Percentiles rank a stretch among this genome's conserved stretches.
Evolutionary conservation across 2,888 invertebrate genomes (phyloP).

Genomic region (Ormyrus pomaceus): DNA sequence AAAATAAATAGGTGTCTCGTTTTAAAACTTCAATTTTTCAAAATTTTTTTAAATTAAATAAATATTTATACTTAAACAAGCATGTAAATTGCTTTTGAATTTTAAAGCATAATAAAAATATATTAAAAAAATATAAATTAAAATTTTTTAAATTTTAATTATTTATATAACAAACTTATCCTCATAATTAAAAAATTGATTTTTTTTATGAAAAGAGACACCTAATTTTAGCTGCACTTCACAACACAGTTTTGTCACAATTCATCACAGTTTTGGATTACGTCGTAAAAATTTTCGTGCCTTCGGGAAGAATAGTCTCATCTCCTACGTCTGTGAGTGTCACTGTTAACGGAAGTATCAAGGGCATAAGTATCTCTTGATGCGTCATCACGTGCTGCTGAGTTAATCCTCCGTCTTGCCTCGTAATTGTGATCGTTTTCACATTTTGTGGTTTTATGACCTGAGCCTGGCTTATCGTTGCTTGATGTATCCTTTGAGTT

Average conservation of each 20-base stretch:
- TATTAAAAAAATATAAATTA: too few species aligned
- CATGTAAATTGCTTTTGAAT: too few species aligned
- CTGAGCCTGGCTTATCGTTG: conserved; percentile 56
- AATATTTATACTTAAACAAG: too few species aligned
- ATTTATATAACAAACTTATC: too few species aligned
- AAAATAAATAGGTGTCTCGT: too few species aligned
- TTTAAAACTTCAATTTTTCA: too few species aligned
- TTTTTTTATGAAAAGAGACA: too few species aligned
- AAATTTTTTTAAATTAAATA: too few species aligned
- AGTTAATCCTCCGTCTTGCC: conserved; percentile 64
- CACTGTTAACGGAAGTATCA: conserved; percentile 72
- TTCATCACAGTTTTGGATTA: conserved; percentile 44
- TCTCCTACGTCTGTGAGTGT: conserved; percentile 72
- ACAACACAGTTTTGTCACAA: not conserved
- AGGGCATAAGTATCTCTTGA: conserved; percentile 73
- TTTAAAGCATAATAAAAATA: too few species aligned
- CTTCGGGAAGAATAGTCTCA: conserved; percentile 71
- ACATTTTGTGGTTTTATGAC: conserved; percentile 70
- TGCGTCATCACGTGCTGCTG: conserved; percentile 71
- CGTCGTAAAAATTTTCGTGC: conserved; percentile 73
- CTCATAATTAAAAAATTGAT: too few species aligned
- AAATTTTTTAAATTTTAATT: too few species aligned
- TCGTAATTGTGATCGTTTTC: conserved; percentile 72
- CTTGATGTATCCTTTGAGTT: conserved; percentile 57
- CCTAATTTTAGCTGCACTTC: too few species aligned